phyloP scores from a whole-genome alignment of 2,888 invertebrate species.

The Nemotelus pantherinus region DNA sequence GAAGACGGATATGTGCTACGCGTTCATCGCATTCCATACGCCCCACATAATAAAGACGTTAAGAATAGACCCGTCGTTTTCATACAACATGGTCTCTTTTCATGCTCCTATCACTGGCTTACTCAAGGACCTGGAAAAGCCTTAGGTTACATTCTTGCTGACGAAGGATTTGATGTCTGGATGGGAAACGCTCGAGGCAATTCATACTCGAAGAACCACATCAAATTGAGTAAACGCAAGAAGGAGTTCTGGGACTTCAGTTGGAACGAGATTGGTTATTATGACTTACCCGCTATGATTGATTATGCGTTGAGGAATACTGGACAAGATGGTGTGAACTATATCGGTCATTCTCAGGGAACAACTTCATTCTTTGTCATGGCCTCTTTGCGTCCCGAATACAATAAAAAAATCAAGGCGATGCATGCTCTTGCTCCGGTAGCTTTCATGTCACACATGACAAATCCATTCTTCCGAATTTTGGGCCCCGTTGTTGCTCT shows the following conservation, averaged over 20 bases:
- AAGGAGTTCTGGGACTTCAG: slow-evolving; percentile 64
- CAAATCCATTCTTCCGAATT: slow-evolving; percentile 55
- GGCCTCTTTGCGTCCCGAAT: slow-evolving; percentile 63
- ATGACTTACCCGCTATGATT: slow-evolving; percentile 64
- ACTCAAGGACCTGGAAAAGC: slow-evolving; percentile 73
- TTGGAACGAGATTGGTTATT: slow-evolving; percentile 64
- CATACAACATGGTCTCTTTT: slow-evolving; percentile 69
- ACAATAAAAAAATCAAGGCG: slow-evolving; percentile 64
- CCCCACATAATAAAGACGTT: not conserved
- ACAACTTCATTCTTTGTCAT: slow-evolving; percentile 66
- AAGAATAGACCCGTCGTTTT: slow-evolving; percentile 53
- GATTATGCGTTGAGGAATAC: slow-evolving; percentile 62
- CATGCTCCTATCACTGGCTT: slow-evolving; percentile 78
- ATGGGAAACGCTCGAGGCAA: slow-evolving; percentile 65
- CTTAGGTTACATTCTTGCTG: slow-evolving; percentile 63
- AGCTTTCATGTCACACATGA: slow-evolving; percentile 61
- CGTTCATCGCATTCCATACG: slow-evolving; percentile 72
- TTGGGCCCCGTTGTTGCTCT: slow-evolving; percentile 29
- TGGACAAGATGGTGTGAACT: slow-evolving; percentile 60
- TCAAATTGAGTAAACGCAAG: slow-evolving; percentile 60
- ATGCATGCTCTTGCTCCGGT: slow-evolving; percentile 63
- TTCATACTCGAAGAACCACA: slow-evolving; percentile 63
- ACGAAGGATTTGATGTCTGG: slow-evolving; percentile 65
- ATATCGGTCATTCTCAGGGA: slow-evolving; percentile 68
- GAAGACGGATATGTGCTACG: slow-evolving; percentile 78